Base-by-base conservation (phyloP, 2,888 invertebrate species). In the Cheilosia scutellata region DNA sequence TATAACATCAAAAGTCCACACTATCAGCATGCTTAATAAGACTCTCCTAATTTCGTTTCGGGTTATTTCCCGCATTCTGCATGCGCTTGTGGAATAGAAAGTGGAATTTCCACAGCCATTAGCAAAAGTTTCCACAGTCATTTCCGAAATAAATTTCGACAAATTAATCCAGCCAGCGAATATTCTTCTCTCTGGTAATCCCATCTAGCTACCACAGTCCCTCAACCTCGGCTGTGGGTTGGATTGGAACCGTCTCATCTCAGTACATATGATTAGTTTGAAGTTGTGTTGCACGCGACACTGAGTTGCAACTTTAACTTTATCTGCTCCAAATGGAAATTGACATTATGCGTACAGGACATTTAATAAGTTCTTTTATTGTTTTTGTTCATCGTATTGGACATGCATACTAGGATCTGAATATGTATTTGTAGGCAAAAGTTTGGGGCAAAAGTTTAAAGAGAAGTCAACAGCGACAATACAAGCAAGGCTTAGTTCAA, bases 31-130 rank as follows among this genome's bases (percentile, higher is more conserved):
- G 68, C 62, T 62, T 55, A 74, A 74, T 79, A 72, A 75, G 68
- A 75, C 57, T 62, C 68, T 68, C 31, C 75, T 75, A 63, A 75
- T 70, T 80, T 53, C 60, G 68, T 60, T 80, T 80, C 31, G 68
- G 53, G 57, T 47, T 78, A 66, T 68, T 76, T 68, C 20, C 51
- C 60, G 33, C 51, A 76, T 76, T 76, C 51, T 60, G 58, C 6
- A 51, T 79, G 72, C 49, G 71, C 65, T 66, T 65, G 20, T 60
- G 72, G 65, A 62, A 66, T 74, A 55, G 68, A 49, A 70, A 75
- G 42, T 68, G 16, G 29, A 66, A 42, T 74, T 62, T 74, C 49
- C 62, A 44, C 53, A 75, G 55, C 33, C 63, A 63, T 82, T 68
- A 66, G 53, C n/a, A 58, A 60, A 58, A 58, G 58, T 49, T 65